Conservation (phyloP, 2,113 vertebrate species). For the Megaceryle maxima region DNA sequence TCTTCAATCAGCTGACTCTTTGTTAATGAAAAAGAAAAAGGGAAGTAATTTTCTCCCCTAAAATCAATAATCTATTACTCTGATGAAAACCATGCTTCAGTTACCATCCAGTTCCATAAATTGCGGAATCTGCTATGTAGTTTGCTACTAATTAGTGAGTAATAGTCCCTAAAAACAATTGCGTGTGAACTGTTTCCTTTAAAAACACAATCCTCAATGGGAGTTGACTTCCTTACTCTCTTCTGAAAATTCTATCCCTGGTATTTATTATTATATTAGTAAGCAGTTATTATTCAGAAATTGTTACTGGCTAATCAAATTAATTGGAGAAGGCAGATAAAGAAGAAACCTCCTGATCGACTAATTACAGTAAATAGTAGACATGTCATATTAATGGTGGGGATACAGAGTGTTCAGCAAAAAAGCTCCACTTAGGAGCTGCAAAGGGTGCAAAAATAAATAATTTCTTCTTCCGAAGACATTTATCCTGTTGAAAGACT, state of each 20-base stretch:
- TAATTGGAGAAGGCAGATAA: conserved; percentile 41
- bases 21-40: background rate
- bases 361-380: conserved; percentile 32
- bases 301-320: conserved; percentile 34
- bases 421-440: background rate
- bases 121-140: background rate
- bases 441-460: background rate
- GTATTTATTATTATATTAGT: conserved; percentile 57
- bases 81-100: background rate
- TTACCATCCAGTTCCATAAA: conserved; percentile 17
- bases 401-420: background rate
- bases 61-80: conserved; percentile 16
- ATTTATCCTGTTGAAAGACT: background rate
- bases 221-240: conserved; percentile 36
- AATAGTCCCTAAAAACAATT: conserved; percentile 29
- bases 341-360: background rate
- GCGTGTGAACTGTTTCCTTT: conserved; percentile 43
- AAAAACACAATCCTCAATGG: conserved; percentile 46
- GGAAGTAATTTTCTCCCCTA: conserved; percentile 13
- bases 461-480: background rate
- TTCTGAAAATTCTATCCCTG: conserved; percentile 30
- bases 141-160: conserved; percentile 39
- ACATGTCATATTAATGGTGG: background rate
- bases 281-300: conserved; percentile 40
- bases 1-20: background rate